phyloP scores from a whole-genome alignment of 1,140 invertebrate genomes.

The Saccostrea glomerata region DNA sequence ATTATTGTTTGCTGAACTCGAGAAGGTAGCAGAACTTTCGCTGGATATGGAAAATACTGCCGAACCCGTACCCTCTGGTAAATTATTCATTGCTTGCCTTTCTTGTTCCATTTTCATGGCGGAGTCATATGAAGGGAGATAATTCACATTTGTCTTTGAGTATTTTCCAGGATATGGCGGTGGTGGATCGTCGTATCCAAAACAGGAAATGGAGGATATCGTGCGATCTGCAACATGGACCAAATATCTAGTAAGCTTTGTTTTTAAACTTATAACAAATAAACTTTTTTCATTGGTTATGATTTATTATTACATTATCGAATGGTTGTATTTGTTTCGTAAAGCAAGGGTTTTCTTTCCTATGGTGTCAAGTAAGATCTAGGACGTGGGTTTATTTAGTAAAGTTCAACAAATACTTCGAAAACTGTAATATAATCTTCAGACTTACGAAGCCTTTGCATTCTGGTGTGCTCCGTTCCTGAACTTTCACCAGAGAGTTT shows the following conservation, averaged over 20 bases:
- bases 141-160: neutral
- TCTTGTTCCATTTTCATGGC: neutral
- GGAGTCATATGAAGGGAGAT: constrained; percentile 15
- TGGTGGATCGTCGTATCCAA: neutral
- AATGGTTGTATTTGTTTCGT: too few species aligned
- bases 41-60: neutral
- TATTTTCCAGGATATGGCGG: constrained; percentile 1
- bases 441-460: neutral
- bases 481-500: neutral
- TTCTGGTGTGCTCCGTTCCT: neutral
- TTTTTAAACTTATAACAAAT: too few species aligned
- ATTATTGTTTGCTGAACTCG: neutral
- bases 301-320: too few species aligned
- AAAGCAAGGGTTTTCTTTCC: too few species aligned
- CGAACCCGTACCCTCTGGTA: neutral
- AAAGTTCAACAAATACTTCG: too few species aligned
- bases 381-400: too few species aligned
- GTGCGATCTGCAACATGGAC: neutral
- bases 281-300: too few species aligned
- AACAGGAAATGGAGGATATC: neutral
- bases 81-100: neutral
- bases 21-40: neutral
- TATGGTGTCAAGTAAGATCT: too few species aligned
- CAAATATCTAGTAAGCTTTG: neutral
- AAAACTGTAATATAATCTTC: too few species aligned